Base-by-base conservation (phyloP, 2,888 invertebrate genomes). In the Oithona nana region DNA sequence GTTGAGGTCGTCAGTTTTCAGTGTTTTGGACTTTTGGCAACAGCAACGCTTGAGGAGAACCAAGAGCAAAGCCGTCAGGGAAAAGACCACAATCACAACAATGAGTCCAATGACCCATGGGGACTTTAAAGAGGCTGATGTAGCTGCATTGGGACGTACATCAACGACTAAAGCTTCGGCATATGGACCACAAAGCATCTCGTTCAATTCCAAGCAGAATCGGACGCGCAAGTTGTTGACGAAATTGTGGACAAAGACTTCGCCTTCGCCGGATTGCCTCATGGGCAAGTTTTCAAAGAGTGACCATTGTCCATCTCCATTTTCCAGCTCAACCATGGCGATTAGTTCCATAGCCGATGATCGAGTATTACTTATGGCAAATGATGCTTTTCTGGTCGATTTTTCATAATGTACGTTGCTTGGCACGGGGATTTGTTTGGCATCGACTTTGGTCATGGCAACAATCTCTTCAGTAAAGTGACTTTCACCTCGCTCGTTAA, bases 121-220 rank as follows among this genome's bases (percentile, higher is more conserved):
- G 20, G 13, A n/a, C 48, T 39, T 31, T 2, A 26, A 20, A 2
- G 24, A 1, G 22, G 28, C 48, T 22, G 30, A 26, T 2, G 22
- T 49, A 3, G 16, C n/a, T 3, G 49, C 26, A 49, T 61, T 61
- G 26, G 28, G 28, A 55, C 31, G 16, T 20, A 48, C 48, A 16
- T 56, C 28, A 29, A 62, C 48, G 20, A 62, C 31, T 16, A 29
- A 20, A 16, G 29, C 31, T 28, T 39, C 48, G 2, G 30, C 48
- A 39, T 39, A 58, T 22, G 57, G 48, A 8, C 89, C 86, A 73
- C 89, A 88, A 67, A 84, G 83, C 64, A 87, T 84, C 61, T 82
- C 81, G 71, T 86, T 86, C 56, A 83, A 81, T 68, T 83, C 80
- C 61, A 90, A 76, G 69, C 92, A 92, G 39, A 92, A 77, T 68